Conservation (phyloP, 1,140 invertebrate species). For the Pygmarrhopalites habei region DNA sequence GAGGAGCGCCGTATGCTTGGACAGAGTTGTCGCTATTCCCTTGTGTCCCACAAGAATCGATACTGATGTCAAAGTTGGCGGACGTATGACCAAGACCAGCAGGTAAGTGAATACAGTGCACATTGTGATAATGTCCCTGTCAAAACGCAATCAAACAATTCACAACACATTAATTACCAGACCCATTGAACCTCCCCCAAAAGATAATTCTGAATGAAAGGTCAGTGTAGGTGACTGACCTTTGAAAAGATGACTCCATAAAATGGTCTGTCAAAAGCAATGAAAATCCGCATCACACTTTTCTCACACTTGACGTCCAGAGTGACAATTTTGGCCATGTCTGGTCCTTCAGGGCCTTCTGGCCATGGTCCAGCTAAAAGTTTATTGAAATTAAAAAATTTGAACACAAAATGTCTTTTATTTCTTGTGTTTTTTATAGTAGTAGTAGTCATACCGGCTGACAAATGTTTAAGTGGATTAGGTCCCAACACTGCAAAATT, state of each 20-base stretch:
- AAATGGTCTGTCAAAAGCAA: slow-evolving; percentile 89
- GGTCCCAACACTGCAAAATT: slow-evolving; percentile 43
- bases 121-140: slow-evolving; percentile 76
- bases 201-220: background rate
- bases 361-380: slow-evolving; percentile 74
- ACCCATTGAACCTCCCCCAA: slow-evolving; percentile 43
- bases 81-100: slow-evolving; percentile 75
- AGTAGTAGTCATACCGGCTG: too few species aligned
- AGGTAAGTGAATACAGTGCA: slow-evolving; percentile 83
- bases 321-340: slow-evolving; percentile 85
- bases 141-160: background rate
- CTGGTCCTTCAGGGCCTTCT: slow-evolving; percentile 50
- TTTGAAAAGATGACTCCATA: slow-evolving; percentile 90
- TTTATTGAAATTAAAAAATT: too few species aligned
- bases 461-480: too few species aligned
- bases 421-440: too few species aligned
- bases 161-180: slow-evolving; percentile 92
- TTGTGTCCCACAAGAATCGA: slow-evolving; percentile 82
- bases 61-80: slow-evolving; percentile 82
- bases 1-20: slow-evolving; percentile 71
- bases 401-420: too few species aligned
- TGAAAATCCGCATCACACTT: slow-evolving; percentile 82
- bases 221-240: too few species aligned
- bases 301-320: slow-evolving; percentile 91
- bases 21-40: slow-evolving; percentile 82